phyloP scores from a whole-genome alignment of 23 tunicate genomes.

The Pegea sp. region DNA sequence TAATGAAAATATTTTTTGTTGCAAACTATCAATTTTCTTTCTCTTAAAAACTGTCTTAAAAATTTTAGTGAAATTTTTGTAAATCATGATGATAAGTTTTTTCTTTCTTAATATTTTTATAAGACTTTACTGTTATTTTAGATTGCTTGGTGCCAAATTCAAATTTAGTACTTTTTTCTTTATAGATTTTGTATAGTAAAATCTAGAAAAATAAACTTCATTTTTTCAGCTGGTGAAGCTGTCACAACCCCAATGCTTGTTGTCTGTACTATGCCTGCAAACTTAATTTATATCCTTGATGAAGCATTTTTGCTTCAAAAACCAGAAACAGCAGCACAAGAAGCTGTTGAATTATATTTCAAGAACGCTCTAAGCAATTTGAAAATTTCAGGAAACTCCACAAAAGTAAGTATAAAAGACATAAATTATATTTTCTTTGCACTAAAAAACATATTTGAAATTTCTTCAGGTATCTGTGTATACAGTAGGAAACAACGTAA shows the following conservation, averaged over 20 bases:
- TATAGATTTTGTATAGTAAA: no score
- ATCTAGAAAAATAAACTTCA: no score
- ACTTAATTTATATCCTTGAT: not conserved
- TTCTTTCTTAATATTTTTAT: no score
- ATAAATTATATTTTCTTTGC: not conserved
- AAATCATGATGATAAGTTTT: no score
- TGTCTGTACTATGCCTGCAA: not conserved
- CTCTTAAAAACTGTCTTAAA: no score
- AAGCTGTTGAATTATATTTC: not conserved
- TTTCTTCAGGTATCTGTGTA: not conserved
- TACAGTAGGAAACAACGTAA: not conserved
- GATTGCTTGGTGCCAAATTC: no score
- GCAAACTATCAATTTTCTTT: no score
- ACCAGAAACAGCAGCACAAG: not conserved
- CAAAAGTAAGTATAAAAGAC: not conserved
- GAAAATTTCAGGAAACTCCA: not conserved
- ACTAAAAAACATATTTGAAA: not conserved
- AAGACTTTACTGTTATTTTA: no score
- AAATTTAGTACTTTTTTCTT: no score
- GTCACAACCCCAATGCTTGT: not conserved
- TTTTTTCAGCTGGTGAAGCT: no score
- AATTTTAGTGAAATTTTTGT: no score
- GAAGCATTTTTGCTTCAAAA: not conserved
- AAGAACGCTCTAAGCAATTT: not conserved
- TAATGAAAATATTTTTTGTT: no score